phyloP scores from a whole-genome alignment of 2,113 vertebrate genomes.

The Salminus brasiliensis region DNA sequence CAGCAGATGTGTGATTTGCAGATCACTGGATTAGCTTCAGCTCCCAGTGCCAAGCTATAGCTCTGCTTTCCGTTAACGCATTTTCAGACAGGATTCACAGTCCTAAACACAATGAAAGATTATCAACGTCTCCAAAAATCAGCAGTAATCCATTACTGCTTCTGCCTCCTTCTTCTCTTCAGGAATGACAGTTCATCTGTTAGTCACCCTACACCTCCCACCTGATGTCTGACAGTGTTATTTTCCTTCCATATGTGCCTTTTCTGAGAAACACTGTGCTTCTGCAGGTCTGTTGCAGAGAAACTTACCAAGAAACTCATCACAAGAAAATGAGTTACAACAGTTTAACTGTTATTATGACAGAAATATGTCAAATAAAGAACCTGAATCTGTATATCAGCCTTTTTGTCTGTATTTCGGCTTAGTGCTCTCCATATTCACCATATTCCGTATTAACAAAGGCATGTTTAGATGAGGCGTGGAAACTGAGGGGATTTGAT shows the following conservation, averaged over 20 bases:
- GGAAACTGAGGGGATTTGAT: not conserved
- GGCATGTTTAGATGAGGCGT: not conserved
- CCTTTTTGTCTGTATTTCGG: not conserved
- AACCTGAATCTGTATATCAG: not conserved
- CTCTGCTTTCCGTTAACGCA: not conserved
- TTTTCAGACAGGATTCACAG: not conserved
- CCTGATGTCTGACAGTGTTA: not conserved
- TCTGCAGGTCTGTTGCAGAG: not conserved
- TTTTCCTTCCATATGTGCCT: not conserved
- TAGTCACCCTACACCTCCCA: not conserved
- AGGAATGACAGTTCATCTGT: not conserved
- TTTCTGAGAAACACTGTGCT: not conserved
- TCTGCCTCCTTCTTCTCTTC: conserved; percentile 28
- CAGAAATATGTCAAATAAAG: not conserved
- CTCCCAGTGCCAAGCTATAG: not conserved
- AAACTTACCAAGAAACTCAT: not conserved
- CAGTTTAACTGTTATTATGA: not conserved
- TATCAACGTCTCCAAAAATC: not conserved
- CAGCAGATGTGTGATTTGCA: not conserved
- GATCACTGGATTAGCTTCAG: not conserved
- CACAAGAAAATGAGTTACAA: not conserved
- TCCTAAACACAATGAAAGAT: not conserved
- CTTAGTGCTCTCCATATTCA: too few species aligned
- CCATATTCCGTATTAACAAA: not conserved
- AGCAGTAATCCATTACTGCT: not conserved